phyloP scores from a whole-genome alignment of 1,140 invertebrate species.

The Mizuhopecten yessoensis region DNA sequence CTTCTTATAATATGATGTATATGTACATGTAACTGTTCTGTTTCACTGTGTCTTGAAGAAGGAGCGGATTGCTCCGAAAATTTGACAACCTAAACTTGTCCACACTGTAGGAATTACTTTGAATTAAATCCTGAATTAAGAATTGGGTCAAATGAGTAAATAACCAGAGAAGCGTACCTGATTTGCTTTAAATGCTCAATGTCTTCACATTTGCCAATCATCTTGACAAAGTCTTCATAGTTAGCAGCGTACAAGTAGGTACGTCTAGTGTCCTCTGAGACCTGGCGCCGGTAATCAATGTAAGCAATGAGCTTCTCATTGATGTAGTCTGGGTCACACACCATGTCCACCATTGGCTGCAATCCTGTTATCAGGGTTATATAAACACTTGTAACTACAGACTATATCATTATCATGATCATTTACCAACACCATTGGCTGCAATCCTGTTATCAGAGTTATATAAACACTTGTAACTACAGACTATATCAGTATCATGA shows the following conservation, averaged over 20 bases:
- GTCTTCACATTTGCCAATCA: conserved; percentile 92
- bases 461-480: too few relatives aligned
- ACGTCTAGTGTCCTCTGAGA: conserved; percentile 89
- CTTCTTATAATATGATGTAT: too few relatives aligned
- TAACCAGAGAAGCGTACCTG: conserved; percentile 84
- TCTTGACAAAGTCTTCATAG: conserved; percentile 94
- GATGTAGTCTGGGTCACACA: conserved; percentile 95
- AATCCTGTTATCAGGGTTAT: conserved; percentile 87
- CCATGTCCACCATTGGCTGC: conserved; percentile 91
- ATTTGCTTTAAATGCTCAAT: conserved; percentile 93
- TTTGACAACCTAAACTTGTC: too few relatives aligned
- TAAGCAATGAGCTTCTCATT: conserved; percentile 94
- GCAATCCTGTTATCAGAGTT: conserved; percentile 85
- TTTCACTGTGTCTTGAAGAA: too few relatives aligned
- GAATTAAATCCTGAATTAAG: too few relatives aligned
- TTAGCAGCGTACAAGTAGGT: conserved; percentile 94
- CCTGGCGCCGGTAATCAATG: conserved; percentile 89
- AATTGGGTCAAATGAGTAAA: too few relatives aligned
- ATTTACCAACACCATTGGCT: too few relatives aligned
- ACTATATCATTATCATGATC: too few relatives aligned
- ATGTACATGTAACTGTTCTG: too few relatives aligned
- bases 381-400: background rate
- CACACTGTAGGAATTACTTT: too few relatives aligned
- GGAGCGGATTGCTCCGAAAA: too few relatives aligned
- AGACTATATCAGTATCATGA: too few relatives aligned